These are phyloP conservation scores for Argyra leucocephala DNA, from an alignment of 2,888 invertebrate species.

Conservation along the genomic window DNA sequence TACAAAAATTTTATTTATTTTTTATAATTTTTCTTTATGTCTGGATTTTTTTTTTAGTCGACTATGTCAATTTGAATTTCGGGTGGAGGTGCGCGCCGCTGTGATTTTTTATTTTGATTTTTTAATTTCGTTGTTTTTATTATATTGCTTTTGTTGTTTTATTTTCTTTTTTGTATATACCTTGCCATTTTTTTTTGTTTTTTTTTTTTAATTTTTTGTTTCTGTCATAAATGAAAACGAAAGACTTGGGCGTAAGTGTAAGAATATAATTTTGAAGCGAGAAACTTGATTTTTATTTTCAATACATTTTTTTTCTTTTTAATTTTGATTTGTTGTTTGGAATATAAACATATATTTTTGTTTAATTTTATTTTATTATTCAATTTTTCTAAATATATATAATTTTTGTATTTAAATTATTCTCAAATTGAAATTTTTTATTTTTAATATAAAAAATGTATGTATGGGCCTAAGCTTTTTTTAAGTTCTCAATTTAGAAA, in stretches of 20 bases:
- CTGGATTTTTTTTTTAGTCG: not conserved
- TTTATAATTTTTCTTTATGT: not conserved
- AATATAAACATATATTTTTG: too few relatives aligned
- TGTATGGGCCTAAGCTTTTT: too few relatives aligned
- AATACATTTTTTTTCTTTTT: too few relatives aligned
- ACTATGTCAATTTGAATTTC: not conserved
- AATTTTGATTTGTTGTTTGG: too few relatives aligned
- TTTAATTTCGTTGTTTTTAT: not conserved
- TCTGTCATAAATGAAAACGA: not conserved
- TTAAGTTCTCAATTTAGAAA: too few relatives aligned
- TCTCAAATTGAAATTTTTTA: too few relatives aligned
- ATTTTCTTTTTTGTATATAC: not conserved
- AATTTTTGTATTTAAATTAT: too few relatives aligned
- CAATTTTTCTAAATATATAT: too few relatives aligned
- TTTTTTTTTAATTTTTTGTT: not conserved
- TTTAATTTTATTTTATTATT: too few relatives aligned
- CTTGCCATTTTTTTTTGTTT: not conserved
- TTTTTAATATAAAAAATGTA: too few relatives aligned
- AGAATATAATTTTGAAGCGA: not conserved
- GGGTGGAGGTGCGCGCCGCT: not conserved
- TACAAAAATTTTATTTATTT: too few relatives aligned
- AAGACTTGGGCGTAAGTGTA: not conserved
- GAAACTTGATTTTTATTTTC: not conserved
- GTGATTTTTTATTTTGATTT: not conserved
- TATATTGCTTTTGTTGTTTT: not conserved